phyloP scores from a whole-genome alignment of 2,113 vertebrate species.

The Paratilapia polleni region DNA sequence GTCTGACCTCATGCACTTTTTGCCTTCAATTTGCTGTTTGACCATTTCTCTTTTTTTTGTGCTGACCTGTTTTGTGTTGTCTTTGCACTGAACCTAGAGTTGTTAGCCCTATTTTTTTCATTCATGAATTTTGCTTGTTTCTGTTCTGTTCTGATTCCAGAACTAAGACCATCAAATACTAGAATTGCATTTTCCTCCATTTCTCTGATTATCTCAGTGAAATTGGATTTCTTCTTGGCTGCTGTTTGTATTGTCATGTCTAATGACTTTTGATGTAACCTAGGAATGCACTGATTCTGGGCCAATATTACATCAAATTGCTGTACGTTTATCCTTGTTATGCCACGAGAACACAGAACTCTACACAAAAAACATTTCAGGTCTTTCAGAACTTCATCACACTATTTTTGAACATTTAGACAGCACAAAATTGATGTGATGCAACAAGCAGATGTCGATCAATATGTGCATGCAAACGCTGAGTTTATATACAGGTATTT shows the following conservation, averaged over 20 bases:
- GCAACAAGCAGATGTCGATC: neutral
- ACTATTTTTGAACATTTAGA: neutral
- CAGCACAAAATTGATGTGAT: neutral
- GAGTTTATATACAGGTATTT: neutral
- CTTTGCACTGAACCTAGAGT: accelerated
- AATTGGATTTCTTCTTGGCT: neutral
- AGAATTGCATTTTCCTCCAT: neutral
- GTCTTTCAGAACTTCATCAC: neutral
- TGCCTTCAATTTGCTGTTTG: no score
- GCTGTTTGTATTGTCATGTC: neutral
- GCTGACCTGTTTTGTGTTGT: neutral
- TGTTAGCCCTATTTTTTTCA: neutral
- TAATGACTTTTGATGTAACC: neutral
- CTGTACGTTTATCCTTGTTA: neutral
- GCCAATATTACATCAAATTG: neutral
- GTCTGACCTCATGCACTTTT: neutral
- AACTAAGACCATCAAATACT: neutral
- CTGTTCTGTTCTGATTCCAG: neutral
- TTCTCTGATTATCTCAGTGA: neutral
- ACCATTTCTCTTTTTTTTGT: neutral
- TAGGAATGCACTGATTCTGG: neutral
- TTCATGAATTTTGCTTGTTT: neutral
- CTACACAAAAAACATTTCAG: neutral
- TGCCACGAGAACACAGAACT: neutral
- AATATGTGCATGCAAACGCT: neutral